Percentiles rank a stretch among this genome's conserved stretches.
Evolutionary conservation across 1,140 invertebrate species (phyloP).

Genomic region (Amphibalanus amphitrite): DNA sequence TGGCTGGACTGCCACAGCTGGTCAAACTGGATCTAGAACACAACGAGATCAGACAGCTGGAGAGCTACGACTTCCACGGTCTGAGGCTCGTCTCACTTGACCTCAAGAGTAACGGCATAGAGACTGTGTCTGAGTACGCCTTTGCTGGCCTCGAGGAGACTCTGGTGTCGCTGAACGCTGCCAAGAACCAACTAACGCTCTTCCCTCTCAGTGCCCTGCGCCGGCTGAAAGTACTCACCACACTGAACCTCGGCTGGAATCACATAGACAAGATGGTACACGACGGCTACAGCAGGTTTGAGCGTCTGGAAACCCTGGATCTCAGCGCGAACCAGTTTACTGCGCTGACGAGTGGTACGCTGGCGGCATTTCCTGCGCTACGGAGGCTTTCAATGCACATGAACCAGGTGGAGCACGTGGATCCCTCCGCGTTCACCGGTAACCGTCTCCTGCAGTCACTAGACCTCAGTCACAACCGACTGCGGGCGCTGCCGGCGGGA

Average conservation of each 20-base stretch:
- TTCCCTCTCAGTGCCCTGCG: slow-evolving; percentile 63
- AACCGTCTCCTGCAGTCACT: slow-evolving; percentile 23
- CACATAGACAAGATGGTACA: slow-evolving; percentile 36
- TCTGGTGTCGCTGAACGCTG: slow-evolving; percentile 60
- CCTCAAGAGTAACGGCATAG: slow-evolving; percentile 44
- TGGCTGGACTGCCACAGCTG: slow-evolving; percentile 49
- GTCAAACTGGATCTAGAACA: slow-evolving; percentile 63
- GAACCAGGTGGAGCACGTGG: slow-evolving; percentile 24
- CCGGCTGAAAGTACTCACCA: slow-evolving; percentile 49
- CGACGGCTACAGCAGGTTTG: slow-evolving; percentile 19
- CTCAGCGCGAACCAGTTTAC: slow-evolving; percentile 22
- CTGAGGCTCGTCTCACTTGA: slow-evolving; percentile 61
- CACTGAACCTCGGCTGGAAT: slow-evolving; percentile 64
- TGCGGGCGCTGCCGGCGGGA: slow-evolving; percentile 16
- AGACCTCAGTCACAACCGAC: slow-evolving; percentile 24
- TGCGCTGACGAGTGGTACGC: slow-evolving; percentile 19
- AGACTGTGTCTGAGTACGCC: slow-evolving; percentile 60
- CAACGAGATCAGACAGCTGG: slow-evolving; percentile 61
- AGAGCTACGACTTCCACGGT: slow-evolving; percentile 71
- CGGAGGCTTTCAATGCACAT: slow-evolving; percentile 24
- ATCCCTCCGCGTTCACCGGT: slow-evolving; percentile 21
- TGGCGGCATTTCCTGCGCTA: slow-evolving; percentile 23
- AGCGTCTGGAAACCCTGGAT: slow-evolving; percentile 21
- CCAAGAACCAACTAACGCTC: slow-evolving; percentile 47
- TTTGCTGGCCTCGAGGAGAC: slow-evolving; percentile 53